Base-by-base conservation (phyloP, 2,888 invertebrate species). In the Cerastis rubricosa region DNA sequence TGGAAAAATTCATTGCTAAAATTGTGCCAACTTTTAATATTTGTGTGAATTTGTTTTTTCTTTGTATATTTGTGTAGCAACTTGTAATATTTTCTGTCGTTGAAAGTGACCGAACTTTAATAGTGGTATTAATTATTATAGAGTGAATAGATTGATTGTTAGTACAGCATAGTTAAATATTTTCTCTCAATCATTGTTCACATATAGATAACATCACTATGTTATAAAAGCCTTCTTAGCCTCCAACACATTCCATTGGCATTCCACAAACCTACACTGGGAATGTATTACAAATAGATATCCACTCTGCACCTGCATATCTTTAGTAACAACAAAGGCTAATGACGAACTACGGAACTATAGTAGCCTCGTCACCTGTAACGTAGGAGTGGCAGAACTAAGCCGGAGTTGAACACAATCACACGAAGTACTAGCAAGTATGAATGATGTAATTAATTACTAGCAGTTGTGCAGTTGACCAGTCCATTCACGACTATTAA, bases 391-490 rank as follows among this genome's bases (percentile, higher is more conserved):
- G 74, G 65, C 71, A 68, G 73, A 35, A 64, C 61, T 19, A 61
- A 40, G 54, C 47, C 59, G 66, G 88, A 91, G 90, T 90, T 89
- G 91, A 91, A 90, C 90, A 85, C 89, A 90, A 90, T 89, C 87
- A 89, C 87, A 88, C 87, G 83, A 85, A 83, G 78, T 49, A 80
- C 64, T 65, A 80, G 64, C 57, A 65, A 74, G 81, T 86, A 89
- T 91, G 91, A 91, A 92, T 93, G 92, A 93, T 93, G 93, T 93
- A 93, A 94, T 93, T 93, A 93, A 94, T 93, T 92, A 92, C 89
- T 88, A 87, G 87, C 66, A 73, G 78, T 83, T 76, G 80, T 89
- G 88, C 89, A 73, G 78, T 83, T 74, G 76, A 89, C 88, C 89
- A 87, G 85, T 87, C 92, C 93, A 94, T 94, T 94, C 93, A 93